Evolutionary conservation across 2,888 invertebrate genomes (phyloP), one percentile per base, ranked within the genome.

Genomic region (Bibio marci): DNA sequence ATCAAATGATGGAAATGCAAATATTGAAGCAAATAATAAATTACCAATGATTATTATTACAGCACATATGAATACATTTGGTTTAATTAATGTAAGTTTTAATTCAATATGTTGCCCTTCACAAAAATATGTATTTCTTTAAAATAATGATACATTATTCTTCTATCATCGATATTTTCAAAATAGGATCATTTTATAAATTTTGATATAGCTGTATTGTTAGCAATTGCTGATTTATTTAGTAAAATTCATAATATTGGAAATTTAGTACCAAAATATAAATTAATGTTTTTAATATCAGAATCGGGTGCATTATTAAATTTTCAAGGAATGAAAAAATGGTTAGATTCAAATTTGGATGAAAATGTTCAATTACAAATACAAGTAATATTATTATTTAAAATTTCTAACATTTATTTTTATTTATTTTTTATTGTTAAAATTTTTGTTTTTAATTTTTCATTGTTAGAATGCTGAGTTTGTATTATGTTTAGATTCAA

Each of bases 311-410:
- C 90, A 57, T 70, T 82, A 30, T 63, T 79, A 8, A 98, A 95
- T 66, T 98, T 87, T 57, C 86, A 90, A 59, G 91, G 95, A 1
- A 80, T 86, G 31, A 92, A 94, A 63, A 88, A 90, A 53, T 97
- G 92, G 88, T 67, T 97, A 12, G 92, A 94, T 54, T 88, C 91
- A 54, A 86, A 88, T 53, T 58, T 88, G 43, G 95, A 97, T 55
- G 76, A 62, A 37, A 60, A 59, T 46, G 48, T 51, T 2, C 50
- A 55, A 38, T 64, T 80, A 45, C 85, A 81, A 70, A 88, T 86
- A 59, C 50, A 41, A 22, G 22, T 22, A 22, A 35, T 22, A 13
- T 30, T n/a, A 6, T 18, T 14, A 33, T 33, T 33, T 33, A 25
- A 36, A 32, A 25, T 18, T 30, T 13, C n/a, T n/a, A n/a, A n/a